These are phyloP conservation scores for Bolborhynchus lineola DNA, from an alignment of 2,113 vertebrate genomes.

Conservation along the genomic window DNA sequence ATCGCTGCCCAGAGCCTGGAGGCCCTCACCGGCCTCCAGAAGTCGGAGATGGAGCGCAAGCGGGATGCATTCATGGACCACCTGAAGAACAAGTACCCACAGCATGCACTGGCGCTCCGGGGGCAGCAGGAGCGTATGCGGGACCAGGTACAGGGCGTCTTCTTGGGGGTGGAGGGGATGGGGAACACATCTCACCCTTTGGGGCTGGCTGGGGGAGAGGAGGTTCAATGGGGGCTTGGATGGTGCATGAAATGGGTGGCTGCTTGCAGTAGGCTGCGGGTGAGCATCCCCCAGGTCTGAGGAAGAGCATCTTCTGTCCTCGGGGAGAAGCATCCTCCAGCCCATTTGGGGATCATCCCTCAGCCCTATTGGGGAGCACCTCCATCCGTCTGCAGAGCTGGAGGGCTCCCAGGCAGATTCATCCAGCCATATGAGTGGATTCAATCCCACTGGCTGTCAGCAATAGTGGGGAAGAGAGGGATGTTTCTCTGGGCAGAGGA, in stretches of 20 bases:
- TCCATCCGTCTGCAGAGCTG: not conserved
- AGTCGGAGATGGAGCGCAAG: constrained; percentile 94
- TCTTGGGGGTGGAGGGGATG: fast-evolving
- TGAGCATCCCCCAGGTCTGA: too few relatives aligned
- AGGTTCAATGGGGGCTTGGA: fast-evolving
- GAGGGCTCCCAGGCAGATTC: not conserved
- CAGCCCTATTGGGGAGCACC: not conserved
- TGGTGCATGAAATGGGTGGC: not conserved
- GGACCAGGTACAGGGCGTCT: constrained; percentile 82
- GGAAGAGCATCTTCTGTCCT: not conserved
- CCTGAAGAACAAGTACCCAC: constrained; percentile 97
- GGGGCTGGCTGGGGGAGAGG: not conserved
- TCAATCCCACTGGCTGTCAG: fast-evolving
- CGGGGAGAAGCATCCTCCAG: not conserved
- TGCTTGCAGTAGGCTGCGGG: fast-evolving
- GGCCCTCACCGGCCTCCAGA: constrained; percentile 93
- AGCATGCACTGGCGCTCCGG: constrained; percentile 86
- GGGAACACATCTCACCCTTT: fast-evolving
- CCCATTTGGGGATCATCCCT: not conserved
- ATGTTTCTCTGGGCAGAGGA: not conserved
- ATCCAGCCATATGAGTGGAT: fast-evolving
- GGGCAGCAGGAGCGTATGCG: constrained; percentile 84
- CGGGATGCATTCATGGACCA: constrained; percentile 97
- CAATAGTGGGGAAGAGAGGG: not conserved
- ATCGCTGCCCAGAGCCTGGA: constrained; percentile 96